Base-by-base conservation (phyloP, 2,888 invertebrate species). In the Choristoneura rosaceana region DNA sequence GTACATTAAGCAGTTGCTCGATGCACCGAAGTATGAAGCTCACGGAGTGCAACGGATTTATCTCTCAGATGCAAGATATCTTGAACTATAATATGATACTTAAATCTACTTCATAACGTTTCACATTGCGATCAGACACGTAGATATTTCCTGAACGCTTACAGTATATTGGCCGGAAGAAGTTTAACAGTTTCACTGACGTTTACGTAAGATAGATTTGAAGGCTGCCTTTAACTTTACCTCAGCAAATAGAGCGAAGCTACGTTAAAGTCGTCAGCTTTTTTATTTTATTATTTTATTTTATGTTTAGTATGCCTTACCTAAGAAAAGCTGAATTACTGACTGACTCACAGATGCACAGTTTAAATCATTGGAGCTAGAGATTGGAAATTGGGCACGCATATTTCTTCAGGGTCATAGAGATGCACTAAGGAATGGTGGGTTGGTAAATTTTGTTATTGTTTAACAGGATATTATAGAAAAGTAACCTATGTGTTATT, bases 91-190 rank as follows among this genome's bases (percentile, higher is more conserved):
- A 10, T 25, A 38, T 34, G n/a, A 8, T 41, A 60, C 60, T 65
- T 15, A 47, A 60, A 71, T 38, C 61, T 67, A 71, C 45, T 71
- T 68, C 62, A 63, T 71, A 71, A 68, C 68, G 63, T 71, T 61
- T 71, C 65, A 63, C 67, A 58, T 71, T 62, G 62, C 61, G 61
- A 62, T 71, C 71, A 62, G 41, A 41, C 61, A 38, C 58, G 63
- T 41, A 62, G 55, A 33, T 25, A 62, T 59, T 67, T 59, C 17
- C 55, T 43, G 55, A 50, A 63, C 58, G 52, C 34, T 55, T 52
- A n/a, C 50, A 17, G 61, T 67, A 67, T 68, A 63, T 71, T 68
- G 62, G 55, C 58, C 14, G 62, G 33, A 55, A 34, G 47, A 58
- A 71, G 61, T 71, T 67, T 58, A 67, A 71, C n/a, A n/a, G 67